Evolutionary conservation across 30 jellyfish, hydroid and myxozoan species (phyloP), one percentile per base, ranked within the genome.

Genomic region (Turritopsis dohrnii): DNA sequence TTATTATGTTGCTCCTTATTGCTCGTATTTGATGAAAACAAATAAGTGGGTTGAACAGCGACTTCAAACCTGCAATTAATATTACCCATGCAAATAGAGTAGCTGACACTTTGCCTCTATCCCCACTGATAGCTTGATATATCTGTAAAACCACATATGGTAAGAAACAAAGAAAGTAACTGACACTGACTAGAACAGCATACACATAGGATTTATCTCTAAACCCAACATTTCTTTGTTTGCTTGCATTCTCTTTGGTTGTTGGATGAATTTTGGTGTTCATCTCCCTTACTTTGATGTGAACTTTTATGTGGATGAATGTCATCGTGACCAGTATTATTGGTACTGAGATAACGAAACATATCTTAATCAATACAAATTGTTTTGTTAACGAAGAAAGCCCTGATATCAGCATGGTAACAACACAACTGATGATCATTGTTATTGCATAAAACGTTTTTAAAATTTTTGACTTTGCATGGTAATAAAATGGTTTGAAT

Each of bases 401-500:
- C 9, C 77, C 77, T 69, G 77, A 23, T 7, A 69, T 69, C 19
- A 27, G 9, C 77, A 69, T 69, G 28, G 77, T 27, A n/a, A 27
- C 30, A n/a, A 69, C 30, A 1, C 28, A 69, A 69, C 22, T 69
- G 28, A 69, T n/a, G 28, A 19, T 0, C 0, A 19, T 8, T n/a
- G 30, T n/a, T 9, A 0, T 69, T 8, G 30, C 19, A 21, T 69
- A 69, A 17, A 23, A 69, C 9, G 77, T 1, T 19, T 69, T 69
- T n/a, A 69, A n/a, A 7, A n/a, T 8, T 69, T 9, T 27, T 69
- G 77, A 69, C 19, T 69, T 69, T 69, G 28, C 77, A 23, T 27
- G 30, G 22, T 69, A 69, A 27, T 69, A 69, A 69, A n/a, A 69
- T 69, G 77, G 77, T 21, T 69, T 69, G 30, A 69, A 69, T 23